These are phyloP conservation scores for Macaria notata DNA, from an alignment of 2,888 invertebrate species.

Conservation along the genomic window DNA sequence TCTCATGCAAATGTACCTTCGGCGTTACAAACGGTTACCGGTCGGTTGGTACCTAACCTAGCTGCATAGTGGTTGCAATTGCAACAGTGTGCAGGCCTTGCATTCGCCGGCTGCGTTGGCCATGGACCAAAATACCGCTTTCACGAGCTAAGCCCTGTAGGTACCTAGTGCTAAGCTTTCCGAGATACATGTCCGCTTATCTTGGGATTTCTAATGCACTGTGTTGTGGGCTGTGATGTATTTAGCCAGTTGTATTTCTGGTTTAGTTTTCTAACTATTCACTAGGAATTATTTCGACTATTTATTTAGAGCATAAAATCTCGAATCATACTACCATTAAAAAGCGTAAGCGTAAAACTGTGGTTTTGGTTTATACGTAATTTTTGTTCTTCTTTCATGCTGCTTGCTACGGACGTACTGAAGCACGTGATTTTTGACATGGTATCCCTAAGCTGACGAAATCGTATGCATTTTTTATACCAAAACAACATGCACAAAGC, in stretches of 20 bases:
- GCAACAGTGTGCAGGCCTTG: conserved; percentile 75
- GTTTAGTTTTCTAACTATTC: too few species aligned
- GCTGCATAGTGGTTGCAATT: conserved; percentile 69
- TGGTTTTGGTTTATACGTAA: too few species aligned
- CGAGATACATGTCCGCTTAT: conserved; percentile 25
- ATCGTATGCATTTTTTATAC: too few species aligned
- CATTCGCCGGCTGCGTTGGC: conserved; percentile 73
- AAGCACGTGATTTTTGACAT: too few species aligned
- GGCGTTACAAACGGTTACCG: conserved; percentile 18
- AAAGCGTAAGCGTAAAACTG: too few species aligned
- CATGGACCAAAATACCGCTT: conserved; percentile 78
- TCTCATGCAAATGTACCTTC: conserved; percentile 21
- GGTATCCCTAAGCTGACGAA: too few species aligned
- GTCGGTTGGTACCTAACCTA: conserved; percentile 15
- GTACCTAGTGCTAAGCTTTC: conserved; percentile 29
- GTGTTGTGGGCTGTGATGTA: neutral
- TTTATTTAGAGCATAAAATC: too few species aligned
- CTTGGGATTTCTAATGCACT: conserved; percentile 13
- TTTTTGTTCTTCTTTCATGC: too few species aligned
- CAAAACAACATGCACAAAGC: too few species aligned
- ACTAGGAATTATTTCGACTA: too few species aligned
- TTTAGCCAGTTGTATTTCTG: neutral
- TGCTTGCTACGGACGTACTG: too few species aligned
- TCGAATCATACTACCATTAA: too few species aligned
- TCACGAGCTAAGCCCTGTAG: conserved; percentile 54